phyloP scores from a whole-genome alignment of 2,888 invertebrate species.

The Parthenolecanium corni region DNA sequence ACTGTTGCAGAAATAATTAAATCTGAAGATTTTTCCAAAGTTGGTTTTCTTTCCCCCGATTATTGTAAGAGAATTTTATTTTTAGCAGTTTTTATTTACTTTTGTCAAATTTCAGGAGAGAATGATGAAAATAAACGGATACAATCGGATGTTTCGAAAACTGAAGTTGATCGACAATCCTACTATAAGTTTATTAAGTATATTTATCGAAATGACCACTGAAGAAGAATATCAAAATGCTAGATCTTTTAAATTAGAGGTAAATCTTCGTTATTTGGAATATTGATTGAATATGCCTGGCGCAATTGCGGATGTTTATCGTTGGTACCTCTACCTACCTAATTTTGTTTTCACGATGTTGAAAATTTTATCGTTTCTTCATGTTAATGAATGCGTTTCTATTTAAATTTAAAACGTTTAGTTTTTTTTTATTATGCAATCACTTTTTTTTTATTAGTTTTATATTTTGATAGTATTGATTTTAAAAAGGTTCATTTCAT shows the following conservation, averaged over 20 bases:
- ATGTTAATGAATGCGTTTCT: neutral
- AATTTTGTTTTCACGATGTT: too few relatives aligned
- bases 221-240: constrained; percentile 35
- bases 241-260: constrained; percentile 30
- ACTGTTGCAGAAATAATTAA: constrained; percentile 15
- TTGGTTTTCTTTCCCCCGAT: neutral
- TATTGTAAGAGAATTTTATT: neutral
- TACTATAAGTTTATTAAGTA: constrained; percentile 40
- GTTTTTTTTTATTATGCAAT: neutral
- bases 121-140: constrained; percentile 38
- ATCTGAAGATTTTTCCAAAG: constrained; percentile 18
- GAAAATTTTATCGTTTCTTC: neutral
- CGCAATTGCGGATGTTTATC: neutral
- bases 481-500: neutral
- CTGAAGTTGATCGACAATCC: constrained; percentile 42
- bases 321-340: neutral
- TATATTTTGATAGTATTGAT: too few relatives aligned
- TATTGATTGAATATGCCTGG: neutral
- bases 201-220: constrained; percentile 43
- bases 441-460: too few relatives aligned
- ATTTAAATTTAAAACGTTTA: neutral
- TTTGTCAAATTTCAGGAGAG: constrained; percentile 35
- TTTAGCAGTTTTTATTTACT: neutral
- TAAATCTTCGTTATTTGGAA: constrained; percentile 1
- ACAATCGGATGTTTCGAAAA: constrained; percentile 38